phyloP scores from a whole-genome alignment of 2,113 vertebrate species.

The Tupaia tana region DNA sequence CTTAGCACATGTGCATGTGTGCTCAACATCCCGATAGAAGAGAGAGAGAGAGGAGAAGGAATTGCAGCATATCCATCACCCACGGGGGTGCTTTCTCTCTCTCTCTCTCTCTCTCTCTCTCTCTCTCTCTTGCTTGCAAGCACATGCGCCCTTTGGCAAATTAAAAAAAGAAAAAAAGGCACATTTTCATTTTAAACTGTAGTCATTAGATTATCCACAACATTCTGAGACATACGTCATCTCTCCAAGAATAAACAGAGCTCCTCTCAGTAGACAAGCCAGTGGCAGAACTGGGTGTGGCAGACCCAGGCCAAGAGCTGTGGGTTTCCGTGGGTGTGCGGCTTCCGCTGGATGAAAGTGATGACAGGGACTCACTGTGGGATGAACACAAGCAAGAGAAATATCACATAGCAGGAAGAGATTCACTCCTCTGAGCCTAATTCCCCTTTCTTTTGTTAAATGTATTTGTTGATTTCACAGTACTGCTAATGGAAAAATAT shows the following conservation, averaged over 20 bases:
- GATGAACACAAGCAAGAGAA: conserved; percentile 45
- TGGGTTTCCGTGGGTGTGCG: conserved; percentile 80
- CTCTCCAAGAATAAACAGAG: conserved; percentile 91
- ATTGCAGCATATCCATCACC: no score
- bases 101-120: no score
- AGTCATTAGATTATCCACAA: neutral
- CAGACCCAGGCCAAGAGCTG: conserved; percentile 84
- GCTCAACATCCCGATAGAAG: no score
- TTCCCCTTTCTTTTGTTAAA: neutral
- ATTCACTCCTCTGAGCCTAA: neutral
- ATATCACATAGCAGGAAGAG: neutral
- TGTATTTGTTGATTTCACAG: neutral
- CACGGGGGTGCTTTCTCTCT: no score
- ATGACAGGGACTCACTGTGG: conserved; percentile 80
- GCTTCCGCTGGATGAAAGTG: conserved; percentile 76
- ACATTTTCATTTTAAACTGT: neutral
- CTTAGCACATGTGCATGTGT: no score
- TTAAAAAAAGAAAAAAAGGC: neutral
- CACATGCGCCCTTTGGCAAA: no score
- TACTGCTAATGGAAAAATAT: neutral
- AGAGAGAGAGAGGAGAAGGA: no score
- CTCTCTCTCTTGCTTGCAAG: no score
- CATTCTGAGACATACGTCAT: conserved; percentile 87
- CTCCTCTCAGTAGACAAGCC: conserved; percentile 90
- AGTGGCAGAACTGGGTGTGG: conserved; percentile 86